These are phyloP conservation scores for Prietella phreatophila DNA, from an alignment of 2,113 vertebrate genomes.

Conservation along the genomic window DNA sequence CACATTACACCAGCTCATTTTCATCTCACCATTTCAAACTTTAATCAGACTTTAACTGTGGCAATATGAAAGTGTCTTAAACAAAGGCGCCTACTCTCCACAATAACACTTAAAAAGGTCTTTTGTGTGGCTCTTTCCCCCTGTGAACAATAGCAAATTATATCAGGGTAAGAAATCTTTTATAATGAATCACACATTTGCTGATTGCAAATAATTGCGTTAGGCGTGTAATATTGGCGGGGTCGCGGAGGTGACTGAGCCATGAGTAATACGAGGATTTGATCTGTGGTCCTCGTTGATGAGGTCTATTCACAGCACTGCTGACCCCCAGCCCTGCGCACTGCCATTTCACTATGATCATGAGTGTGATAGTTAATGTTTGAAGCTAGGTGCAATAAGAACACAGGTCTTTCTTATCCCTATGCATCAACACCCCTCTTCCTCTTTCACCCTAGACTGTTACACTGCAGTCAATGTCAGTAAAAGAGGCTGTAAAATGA, in stretches of 20 bases:
- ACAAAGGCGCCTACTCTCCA: constrained; percentile 60
- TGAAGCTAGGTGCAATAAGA: constrained; percentile 66
- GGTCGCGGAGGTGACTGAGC: constrained; percentile 87
- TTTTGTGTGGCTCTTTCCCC: constrained; percentile 70
- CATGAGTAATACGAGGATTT: constrained; percentile 84
- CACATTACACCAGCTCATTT: constrained; percentile 60
- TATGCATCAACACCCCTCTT: constrained; percentile 56
- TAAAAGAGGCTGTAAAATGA: neutral
- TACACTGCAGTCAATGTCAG: neutral
- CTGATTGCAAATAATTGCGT: constrained; percentile 99
- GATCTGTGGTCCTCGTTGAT: constrained; percentile 95
- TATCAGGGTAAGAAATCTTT: constrained; percentile 73
- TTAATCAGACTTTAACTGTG: constrained; percentile 72
- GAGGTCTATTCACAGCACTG: constrained; percentile 92
- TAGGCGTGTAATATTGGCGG: constrained; percentile 84
- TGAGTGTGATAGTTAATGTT: constrained; percentile 81
- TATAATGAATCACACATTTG: constrained; percentile 91
- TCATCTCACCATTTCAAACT: constrained; percentile 71
- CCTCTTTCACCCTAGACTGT: neutral
- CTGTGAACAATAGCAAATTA: constrained; percentile 78
- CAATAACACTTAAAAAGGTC: constrained; percentile 73
- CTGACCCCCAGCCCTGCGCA: constrained; percentile 67
- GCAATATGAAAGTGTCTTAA: constrained; percentile 59
- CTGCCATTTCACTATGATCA: constrained; percentile 74
- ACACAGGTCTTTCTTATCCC: constrained; percentile 56